Evolutionary conservation across 1,140 invertebrate species (phyloP).

Genomic region (Globodera ellingtonae): DNA sequence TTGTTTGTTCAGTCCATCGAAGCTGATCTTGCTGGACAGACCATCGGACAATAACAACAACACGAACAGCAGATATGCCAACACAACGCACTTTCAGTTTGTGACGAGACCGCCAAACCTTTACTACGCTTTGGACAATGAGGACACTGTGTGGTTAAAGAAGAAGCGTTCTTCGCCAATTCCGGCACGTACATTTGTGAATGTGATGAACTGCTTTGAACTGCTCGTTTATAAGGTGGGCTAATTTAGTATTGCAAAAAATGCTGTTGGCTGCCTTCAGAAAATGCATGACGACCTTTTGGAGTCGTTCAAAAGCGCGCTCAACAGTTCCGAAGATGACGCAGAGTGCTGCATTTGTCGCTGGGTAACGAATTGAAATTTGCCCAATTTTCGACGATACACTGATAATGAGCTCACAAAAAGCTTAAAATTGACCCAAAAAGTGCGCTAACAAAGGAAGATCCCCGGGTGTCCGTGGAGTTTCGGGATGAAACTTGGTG

Average conservation of each 20-base stretch:
- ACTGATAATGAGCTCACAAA: no score
- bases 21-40: slow-evolving; percentile 33
- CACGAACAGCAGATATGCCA: not conserved
- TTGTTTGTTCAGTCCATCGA: slow-evolving; percentile 75
- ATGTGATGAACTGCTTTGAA: slow-evolving; percentile 52
- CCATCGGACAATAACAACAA: slow-evolving; percentile 71
- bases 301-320: slow-evolving; percentile 40
- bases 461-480: no score
- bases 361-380: slow-evolving; percentile 73
- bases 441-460: no score
- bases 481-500: no score
- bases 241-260: slow-evolving; percentile 18
- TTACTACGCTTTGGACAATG: slow-evolving; percentile 83
- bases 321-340: slow-evolving; percentile 86
- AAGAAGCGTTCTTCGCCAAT: slow-evolving; percentile 17
- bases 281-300: slow-evolving; percentile 47
- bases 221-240: slow-evolving; percentile 47
- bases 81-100: slow-evolving; percentile 3
- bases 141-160: slow-evolving; percentile 86
- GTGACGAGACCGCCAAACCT: not conserved
- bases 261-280: slow-evolving; percentile 32
- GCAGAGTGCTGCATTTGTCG: slow-evolving; percentile 97
- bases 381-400: no score
- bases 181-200: slow-evolving; percentile 30
- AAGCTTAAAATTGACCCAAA: no score